Base-by-base conservation (phyloP, 1,140 invertebrate genomes). In the Chlorops oryzae region DNA sequence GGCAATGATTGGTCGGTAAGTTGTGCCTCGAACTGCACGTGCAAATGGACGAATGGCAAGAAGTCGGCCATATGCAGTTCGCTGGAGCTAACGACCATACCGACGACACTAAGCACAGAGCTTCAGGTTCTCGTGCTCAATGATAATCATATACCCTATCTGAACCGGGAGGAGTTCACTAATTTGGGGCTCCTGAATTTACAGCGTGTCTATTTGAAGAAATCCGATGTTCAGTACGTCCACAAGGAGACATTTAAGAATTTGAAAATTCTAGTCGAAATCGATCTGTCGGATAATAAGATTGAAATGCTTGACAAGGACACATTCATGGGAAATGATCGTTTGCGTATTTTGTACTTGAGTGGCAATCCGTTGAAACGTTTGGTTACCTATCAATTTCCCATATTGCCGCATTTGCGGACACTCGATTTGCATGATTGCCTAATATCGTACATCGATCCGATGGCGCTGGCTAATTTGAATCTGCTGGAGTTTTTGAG, bases 1-100 rank as follows among this genome's bases (percentile, higher is more conserved):
- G 77, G 76, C 49, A 79, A 81, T 45, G 88, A 90, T 67, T 90
- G 87, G 86, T 86, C 85, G 12, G 85, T 87, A 60, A 70, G 63
- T 50, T 90, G 89, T 53, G 62, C 67, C 66, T 87, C 87, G 35
- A 82, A 85, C 47, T 92, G 90, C 68, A 80, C 81, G 53, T 93
- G 90, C 77, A 91, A 89, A 74, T 93, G 90, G 90, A 85, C 85
- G 13, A 87, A 84, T 13, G 89, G 89, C 22, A 92, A 92, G 72
- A 90, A 90, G 62, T 89, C 87, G 2, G 90, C 88, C 23, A 75
- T 87, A 22, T 92, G 90, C 73, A 81, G 82, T 47, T 82, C 85
- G 49, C 81, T 85, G 21, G 83, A 85, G 44, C 80, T 90, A 45
- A 82, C 86, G 56, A 79, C 82, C 48, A 76, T 91, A 21, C 89